Evolutionary conservation across 1,140 invertebrate genomes (phyloP), one percentile per base, ranked within the genome.

Genomic region (Cotesia glomerata): DNA sequence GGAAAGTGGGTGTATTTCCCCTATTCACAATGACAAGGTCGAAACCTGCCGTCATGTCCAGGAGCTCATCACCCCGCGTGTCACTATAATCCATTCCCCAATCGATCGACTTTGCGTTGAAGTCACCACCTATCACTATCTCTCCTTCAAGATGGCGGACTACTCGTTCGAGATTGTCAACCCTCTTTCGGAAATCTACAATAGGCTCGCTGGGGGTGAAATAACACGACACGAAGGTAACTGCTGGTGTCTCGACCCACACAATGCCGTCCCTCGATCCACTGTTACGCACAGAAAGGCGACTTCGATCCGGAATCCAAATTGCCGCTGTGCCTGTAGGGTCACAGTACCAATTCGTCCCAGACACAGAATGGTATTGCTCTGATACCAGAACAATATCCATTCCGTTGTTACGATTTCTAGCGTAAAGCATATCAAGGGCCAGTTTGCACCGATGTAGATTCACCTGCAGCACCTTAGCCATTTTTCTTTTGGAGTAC

Each of bases 151-250:
- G 14, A 7, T 34, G 56, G 13, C 61, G 56, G 1, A 51, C 7
- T 14, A 52, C 11, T 11, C 66, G 35, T 34, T 73, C 72, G 14
- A 74, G 32, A 2, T 32, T 49, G 51, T 74, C 66, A 5, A 74
- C 54, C 32, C 62, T 76, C 0, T 58, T 54, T 54, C 49, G 59
- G 54, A 74, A 76, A 0, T 67, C 65, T 4, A 8, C n/a, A 0
- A 77, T 75, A 18, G 8, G n/a, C 13, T 72, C 67, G 49, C 74
- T 77, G 0, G 69, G 74, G 14, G 76, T 67, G 61, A 76, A 65
- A 49, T 77, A 77, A 68, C 70, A 74, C 49, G 63, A 72, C 11
- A 69, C 52, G 32, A 62, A 68, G 2, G 69, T 75, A 5, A 56
- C 18, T 16, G 14, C 49, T 0, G 63, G 34, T 26, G 52, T 71